Percentiles rank a stretch among this genome's conserved stretches.
These are phyloP conservation scores for Drepanosiphum platanoidis DNA, from an alignment of 2,888 invertebrate species.

Conservation along the genomic window DNA sequence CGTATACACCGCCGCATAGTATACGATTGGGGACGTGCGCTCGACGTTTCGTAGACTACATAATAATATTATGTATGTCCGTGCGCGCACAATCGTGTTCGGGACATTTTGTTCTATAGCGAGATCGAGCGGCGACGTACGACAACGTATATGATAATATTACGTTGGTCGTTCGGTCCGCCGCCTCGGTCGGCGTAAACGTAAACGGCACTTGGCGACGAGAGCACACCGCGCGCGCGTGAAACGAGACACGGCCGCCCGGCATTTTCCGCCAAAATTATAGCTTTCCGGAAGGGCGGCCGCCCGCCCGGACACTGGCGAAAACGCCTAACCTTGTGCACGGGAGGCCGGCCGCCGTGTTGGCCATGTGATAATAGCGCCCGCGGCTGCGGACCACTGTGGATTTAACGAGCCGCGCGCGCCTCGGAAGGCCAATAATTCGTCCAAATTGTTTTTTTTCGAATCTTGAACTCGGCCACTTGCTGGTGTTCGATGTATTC, in stretches of 20 bases:
- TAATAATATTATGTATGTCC: neutral
- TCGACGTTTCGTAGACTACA: neutral
- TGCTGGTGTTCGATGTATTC: neutral
- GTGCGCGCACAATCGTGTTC: neutral
- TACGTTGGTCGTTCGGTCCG: neutral
- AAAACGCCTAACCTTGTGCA: neutral
- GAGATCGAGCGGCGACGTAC: neutral
- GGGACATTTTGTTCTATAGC: too few relatives aligned
- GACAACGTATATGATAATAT: neutral
- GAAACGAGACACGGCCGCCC: neutral
- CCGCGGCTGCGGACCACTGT: neutral
- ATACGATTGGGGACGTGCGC: neutral
- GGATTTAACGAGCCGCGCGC: neutral
- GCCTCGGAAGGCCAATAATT: neutral
- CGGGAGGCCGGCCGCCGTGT: neutral
- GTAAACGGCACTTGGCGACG: too few relatives aligned
- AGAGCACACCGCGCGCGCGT: too few relatives aligned
- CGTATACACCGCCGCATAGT: neutral
- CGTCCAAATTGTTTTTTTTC: neutral
- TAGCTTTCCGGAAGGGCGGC: neutral
- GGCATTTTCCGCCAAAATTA: neutral
- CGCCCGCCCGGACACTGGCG: neutral
- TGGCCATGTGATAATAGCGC: conserved; percentile 39
- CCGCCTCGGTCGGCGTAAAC: neutral
- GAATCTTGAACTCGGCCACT: neutral